Evolutionary conservation across 2,113 vertebrate species (phyloP), one percentile per base, ranked within the genome.

Genomic region (Suricata suricatta): DNA sequence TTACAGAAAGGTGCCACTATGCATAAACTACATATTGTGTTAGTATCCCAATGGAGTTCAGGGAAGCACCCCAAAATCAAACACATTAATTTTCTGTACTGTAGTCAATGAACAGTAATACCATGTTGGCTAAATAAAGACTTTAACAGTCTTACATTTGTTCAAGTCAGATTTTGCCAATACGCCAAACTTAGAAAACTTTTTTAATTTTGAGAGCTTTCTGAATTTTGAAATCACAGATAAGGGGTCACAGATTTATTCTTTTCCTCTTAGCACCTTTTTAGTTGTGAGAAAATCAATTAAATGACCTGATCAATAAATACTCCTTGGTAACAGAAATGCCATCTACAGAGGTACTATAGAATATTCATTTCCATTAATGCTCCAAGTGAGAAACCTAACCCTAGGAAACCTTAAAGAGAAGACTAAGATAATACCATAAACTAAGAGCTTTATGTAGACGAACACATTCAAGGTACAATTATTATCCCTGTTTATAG

Each of bases 201-300:
- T 83, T 83, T 88, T 94, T 44, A 88, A 38, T 88, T 89, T 41
- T 92, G 60, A 93, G 72, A 96, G 69, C 25, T 93, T 95, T 88
- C 74, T 92, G 19, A 95, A 94, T 72, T 90, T 81, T 94, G 35
- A 69, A 85, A 88, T 81, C 38, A 69, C 2, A 29, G 21, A 92
- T 86, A 68, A 80, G 50, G 60, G 64, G 41, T 47, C 31, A 80
- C 2, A 72, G 47, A 41, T 27, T 47, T 71, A 54, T 86, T 89
- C 52, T 84, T 93, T 90, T 93, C 86, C n/a, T 35, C 25, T 83
- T 47, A 81, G 47, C 14, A 90, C 1, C 44, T 92, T 93, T 81
- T 96, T 41, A 88, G 90, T 82, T 92, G 80, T n/a, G 29, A 57
- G 84, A 85, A 77, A 89, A 90, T 47, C 35, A 80, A 91, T 71